These are phyloP conservation scores for Charaxes varanes DNA, from an alignment of 1,140 invertebrate genomes.

Conservation along the genomic window DNA sequence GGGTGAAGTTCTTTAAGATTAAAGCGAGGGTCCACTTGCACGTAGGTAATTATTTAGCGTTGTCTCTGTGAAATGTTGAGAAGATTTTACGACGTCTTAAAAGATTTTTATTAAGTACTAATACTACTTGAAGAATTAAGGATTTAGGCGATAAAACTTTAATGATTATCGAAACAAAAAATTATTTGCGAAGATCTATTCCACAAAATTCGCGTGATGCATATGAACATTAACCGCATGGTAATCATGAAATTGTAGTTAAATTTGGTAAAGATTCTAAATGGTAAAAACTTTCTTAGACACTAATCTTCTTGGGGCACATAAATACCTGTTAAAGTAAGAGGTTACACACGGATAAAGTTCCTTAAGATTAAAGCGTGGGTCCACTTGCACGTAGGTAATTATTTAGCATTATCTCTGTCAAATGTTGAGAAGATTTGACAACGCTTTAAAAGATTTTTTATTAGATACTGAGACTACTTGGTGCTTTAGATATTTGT, in stretches of 20 bases:
- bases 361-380: constrained; percentile 19
- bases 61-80: constrained; percentile 8
- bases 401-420: constrained; percentile 13
- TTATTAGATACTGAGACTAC: no score
- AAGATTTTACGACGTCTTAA: background rate
- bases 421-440: constrained; percentile 5
- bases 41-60: constrained; percentile 20
- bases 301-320: constrained; percentile 10
- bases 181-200: no score
- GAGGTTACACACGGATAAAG: constrained; percentile 22
- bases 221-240: no score
- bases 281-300: constrained; percentile 16
- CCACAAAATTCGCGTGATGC: no score
- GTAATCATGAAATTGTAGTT: constrained; percentile 5
- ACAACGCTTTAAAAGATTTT: background rate
- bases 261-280: constrained; percentile 13
- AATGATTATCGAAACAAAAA: no score
- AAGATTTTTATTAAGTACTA: background rate
- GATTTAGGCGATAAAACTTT: no score
- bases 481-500: no score
- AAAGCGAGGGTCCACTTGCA: constrained; percentile 19
- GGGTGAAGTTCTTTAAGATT: constrained; percentile 20
- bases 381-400: constrained; percentile 21
- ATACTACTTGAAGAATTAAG: no score
- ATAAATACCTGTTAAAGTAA: constrained; percentile 22